A percentile compares a stretch with the other conserved stretches of the same genome.
phyloP scores from a whole-genome alignment of 2,113 vertebrate species.

The Cavia porcellus region DNA sequence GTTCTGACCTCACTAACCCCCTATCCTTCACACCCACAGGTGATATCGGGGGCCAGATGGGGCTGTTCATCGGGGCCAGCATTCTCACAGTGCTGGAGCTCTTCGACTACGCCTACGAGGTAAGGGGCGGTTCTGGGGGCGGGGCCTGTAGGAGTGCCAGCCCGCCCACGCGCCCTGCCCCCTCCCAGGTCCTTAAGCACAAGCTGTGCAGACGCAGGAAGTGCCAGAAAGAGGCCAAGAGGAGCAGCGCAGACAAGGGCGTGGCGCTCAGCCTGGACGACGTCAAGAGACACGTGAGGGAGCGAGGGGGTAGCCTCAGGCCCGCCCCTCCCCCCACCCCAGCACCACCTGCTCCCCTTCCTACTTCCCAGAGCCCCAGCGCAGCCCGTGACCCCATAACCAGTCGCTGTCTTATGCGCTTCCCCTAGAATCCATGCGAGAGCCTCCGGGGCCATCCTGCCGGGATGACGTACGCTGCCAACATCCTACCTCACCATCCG shows the following conservation, averaged over 20 bases:
- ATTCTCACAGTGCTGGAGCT: constrained; percentile 98
- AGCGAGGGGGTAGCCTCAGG: fast-evolving
- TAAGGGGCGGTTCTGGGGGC: constrained; percentile 75
- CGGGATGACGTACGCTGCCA: constrained; percentile 96
- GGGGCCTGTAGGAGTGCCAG: neutral
- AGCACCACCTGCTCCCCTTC: neutral
- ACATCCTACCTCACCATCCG: constrained; percentile 99
- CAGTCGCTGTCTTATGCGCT: neutral
- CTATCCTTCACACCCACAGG: constrained; percentile 87
- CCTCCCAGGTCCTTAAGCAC: constrained; percentile 95
- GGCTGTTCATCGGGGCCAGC: constrained; percentile 98
- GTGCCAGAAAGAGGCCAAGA: constrained; percentile 95
- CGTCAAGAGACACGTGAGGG: constrained; percentile 97
- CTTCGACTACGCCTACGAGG: constrained; percentile 98
- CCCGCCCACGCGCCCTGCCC: neutral
- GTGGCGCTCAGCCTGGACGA: constrained; percentile 98
- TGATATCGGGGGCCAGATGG: constrained; percentile 99
- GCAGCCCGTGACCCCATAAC: neutral
- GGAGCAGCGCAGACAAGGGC: constrained; percentile 96
- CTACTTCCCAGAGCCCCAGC: neutral
- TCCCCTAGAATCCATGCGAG: constrained; percentile 94
- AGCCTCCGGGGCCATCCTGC: constrained; percentile 94
- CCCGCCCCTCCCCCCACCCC: neutral
- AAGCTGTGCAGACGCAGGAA: constrained; percentile 94
- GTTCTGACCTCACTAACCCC: constrained; percentile 25